Evolutionary conservation across 2,113 vertebrate species (phyloP), one percentile per base, ranked within the genome.

Genomic region (Pterophyllum scalare): DNA sequence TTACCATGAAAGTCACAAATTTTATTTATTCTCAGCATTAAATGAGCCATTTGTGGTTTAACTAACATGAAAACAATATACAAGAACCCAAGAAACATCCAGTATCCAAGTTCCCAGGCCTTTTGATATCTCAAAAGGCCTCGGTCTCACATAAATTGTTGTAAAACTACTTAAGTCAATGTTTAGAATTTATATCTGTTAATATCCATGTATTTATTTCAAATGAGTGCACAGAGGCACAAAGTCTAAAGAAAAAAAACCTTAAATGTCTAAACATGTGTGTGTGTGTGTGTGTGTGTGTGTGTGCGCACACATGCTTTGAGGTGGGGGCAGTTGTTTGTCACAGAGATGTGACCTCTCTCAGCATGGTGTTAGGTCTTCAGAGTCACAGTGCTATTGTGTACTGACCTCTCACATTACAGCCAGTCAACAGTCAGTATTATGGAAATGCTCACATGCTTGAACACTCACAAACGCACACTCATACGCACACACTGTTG

Each of bases 391-490:
- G 83, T 84, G 88, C 92, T 87, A 89, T 94, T 95, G 92, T 94
- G 85, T 88, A 62, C 70, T 83, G 87, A 93, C 81, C 88, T 88
- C 87, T 93, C 89, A 84, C 88, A 88, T 93, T 94, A 93, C 91
- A 91, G 70, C 75, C 58, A 64, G 90, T 93, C 91, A 94, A 91
- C 94, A 76, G 90, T 92, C 90, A 94, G 92, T 93, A 94, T 79
- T 85, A 80, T 52, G 57, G 75, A 76, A 65, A 80, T 81, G 77
- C 83, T 38, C 80, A 60, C 31, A 64, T 72, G 46, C 67, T 72
- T 72, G 19, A 57, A 80, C 83, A 81, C 81, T 38, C 80, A 67
- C 77, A 72, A 70, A 77, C 72, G 28, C 80, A 67, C 83, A 77
- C 81, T 76, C 79, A 81, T 57, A 60, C 17, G 33, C 67, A 49